Base-by-base conservation (phyloP, 2,113 vertebrate species). In the Aramus guarauna region DNA sequence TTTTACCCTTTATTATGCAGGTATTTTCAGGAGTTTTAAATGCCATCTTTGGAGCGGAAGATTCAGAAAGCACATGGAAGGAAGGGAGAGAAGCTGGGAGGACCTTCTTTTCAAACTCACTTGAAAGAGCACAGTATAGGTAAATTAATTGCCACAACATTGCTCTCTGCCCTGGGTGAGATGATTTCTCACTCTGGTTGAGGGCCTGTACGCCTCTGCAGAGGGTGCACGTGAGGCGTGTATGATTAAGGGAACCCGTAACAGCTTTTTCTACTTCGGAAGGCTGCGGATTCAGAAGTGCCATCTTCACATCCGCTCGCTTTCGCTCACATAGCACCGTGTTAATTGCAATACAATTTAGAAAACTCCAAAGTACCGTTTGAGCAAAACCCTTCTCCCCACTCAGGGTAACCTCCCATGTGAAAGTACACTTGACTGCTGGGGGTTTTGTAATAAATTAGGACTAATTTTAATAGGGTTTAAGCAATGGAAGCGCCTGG, bases 1-100 rank as follows among this genome's bases (percentile, higher is more conserved):
- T 93, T 56, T 60, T 91, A 85, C 69, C 84, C 96, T 91, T 95
- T 76, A 91, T 96, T 92, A 88, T 89, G 89, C 84, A 60, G 87
- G 91, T 87, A 73, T 92, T 96, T 95, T 82, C 4, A 1, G 87
- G 84, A 85, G 86, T 3, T 52, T 5, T 60, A 94, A 97, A 94
- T 91, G 86, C 96, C 84, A 50, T 30, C 77, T 90, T 66, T 3
- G 58, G 92, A 91, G 79, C 26, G 16, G 60, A 36, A 37, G 59
- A 77, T 55, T 60, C 68, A 30, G 85, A 63, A 20, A n/a, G 56
- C 72, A 2, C 12, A 0, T 2, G 22, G 85, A 43, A 68, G 85
- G 79, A 47, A 86, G 43, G 79, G 80, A 53, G 68, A 41, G 77
- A 19, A 37, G 66, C 72, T 9, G 45, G 39, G 47, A 62, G 59